Conservation (phyloP, 2,113 vertebrate genomes). For the Cygnus atratus region DNA sequence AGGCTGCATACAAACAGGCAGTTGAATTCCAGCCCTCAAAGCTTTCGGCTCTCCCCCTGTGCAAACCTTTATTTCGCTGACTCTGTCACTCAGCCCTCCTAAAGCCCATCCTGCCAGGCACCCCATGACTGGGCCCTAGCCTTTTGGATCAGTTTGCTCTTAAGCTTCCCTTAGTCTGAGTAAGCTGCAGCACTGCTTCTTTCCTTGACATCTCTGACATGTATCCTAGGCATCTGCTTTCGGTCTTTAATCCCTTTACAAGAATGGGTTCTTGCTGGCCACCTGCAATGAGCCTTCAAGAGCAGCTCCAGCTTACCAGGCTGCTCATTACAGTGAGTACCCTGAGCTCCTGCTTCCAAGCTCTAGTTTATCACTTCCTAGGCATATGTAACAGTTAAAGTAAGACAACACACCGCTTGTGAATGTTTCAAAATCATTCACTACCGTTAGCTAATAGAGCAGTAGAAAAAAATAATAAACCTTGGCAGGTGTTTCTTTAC, state of each 20-base stretch:
- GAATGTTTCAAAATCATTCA: not conserved
- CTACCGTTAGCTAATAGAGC: not conserved
- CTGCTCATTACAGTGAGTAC: not conserved
- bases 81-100: not conserved
- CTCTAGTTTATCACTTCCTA: not conserved
- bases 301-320: slow-evolving; percentile 6
- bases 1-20: not conserved
- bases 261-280: slow-evolving; percentile 30
- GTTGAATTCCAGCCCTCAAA: not conserved
- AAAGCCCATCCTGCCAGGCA: not conserved
- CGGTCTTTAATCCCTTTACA: slow-evolving; percentile 32
- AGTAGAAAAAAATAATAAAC: not conserved
- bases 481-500: not conserved
- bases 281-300: slow-evolving; percentile 1
- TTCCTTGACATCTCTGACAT: slow-evolving; percentile 25
- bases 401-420: not conserved
- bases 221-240: slow-evolving; percentile 38
- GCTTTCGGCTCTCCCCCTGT: not conserved
- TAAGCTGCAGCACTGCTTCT: slow-evolving; percentile 25
- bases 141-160: slow-evolving; percentile 35
- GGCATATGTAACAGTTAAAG: not conserved
- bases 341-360: not conserved
- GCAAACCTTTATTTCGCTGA: slow-evolving; percentile 4
- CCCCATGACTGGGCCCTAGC: not conserved
- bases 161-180: slow-evolving; percentile 1